phyloP scores from a whole-genome alignment of 2,113 vertebrate genomes.

The Boleophthalmus pectinirostris region DNA sequence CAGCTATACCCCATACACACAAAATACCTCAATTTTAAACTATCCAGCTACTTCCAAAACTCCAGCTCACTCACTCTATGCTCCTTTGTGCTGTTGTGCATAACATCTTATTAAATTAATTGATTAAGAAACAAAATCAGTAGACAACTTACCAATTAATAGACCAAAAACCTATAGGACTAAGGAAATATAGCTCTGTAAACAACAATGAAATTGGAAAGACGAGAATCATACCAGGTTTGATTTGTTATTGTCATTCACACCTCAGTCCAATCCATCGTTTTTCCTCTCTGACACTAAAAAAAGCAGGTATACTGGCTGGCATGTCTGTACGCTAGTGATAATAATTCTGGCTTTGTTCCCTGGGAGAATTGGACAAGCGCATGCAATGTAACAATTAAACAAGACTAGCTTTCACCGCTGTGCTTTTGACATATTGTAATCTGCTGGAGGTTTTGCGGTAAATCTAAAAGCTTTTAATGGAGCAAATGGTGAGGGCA shows the following conservation, averaged over 20 bases:
- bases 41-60: too few relatives aligned
- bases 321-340: constrained; percentile 55
- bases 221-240: constrained; percentile 43
- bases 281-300: constrained; percentile 20
- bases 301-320: constrained; percentile 69
- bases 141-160: too few relatives aligned
- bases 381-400: constrained; percentile 66
- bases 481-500: constrained; percentile 48
- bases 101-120: too few relatives aligned
- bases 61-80: too few relatives aligned
- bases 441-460: constrained; percentile 43
- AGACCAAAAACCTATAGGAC: too few relatives aligned
- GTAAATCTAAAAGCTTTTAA: constrained; percentile 42
- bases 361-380: constrained; percentile 61
- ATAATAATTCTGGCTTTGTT: constrained; percentile 74
- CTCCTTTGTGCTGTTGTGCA: too few relatives aligned
- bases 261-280: constrained; percentile 41
- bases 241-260: constrained; percentile 57
- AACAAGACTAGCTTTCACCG: constrained; percentile 42
- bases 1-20: too few relatives aligned
- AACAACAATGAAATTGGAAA: constrained; percentile 30
- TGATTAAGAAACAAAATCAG: too few relatives aligned
- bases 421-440: constrained; percentile 27
- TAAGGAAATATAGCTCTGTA: neutral
- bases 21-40: too few relatives aligned